Evolutionary conservation across 2,888 invertebrate genomes (phyloP).

Genomic region (Vannuccia rotundouncinata): DNA sequence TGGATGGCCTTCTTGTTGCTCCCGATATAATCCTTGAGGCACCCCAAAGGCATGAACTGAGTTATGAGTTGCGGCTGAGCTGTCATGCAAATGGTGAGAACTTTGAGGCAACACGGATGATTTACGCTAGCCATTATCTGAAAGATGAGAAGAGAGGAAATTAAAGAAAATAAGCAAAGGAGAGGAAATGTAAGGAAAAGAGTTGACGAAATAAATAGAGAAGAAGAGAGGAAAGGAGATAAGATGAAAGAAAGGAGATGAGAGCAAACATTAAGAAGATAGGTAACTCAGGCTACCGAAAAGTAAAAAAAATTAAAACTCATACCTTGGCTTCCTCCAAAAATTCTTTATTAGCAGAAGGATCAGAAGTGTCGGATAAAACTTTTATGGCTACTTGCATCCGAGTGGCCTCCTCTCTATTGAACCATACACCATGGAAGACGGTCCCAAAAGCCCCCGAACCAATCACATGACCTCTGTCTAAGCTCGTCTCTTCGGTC

Average conservation of each 20-base stretch:
- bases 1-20: conserved; percentile 61
- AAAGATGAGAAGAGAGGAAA: not conserved
- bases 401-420: conserved; percentile 61
- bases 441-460: conserved; percentile 29
- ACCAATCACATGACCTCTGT: not conserved
- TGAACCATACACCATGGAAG: conserved; percentile 6
- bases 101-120: conserved; percentile 83
- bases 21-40: conserved; percentile 84
- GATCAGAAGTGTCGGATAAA: conserved; percentile 68
- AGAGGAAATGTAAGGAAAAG: no score
- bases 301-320: no score
- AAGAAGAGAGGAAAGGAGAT: no score
- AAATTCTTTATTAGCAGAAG: conserved; percentile 77
- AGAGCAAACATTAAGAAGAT: no score
- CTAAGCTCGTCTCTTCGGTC: not conserved
- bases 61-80: conserved; percentile 95
- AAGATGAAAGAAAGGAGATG: no score
- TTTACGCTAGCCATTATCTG: conserved; percentile 96
- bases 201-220: no score
- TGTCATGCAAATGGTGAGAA: conserved; percentile 90
- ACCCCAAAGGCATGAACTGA: conserved; percentile 91
- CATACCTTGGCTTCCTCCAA: conserved; percentile 74
- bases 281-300: no score
- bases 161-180: no score
- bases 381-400: conserved; percentile 96